Evolutionary conservation across 2,888 invertebrate species (phyloP).

Genomic region (Neoaliturus tenellus): DNA sequence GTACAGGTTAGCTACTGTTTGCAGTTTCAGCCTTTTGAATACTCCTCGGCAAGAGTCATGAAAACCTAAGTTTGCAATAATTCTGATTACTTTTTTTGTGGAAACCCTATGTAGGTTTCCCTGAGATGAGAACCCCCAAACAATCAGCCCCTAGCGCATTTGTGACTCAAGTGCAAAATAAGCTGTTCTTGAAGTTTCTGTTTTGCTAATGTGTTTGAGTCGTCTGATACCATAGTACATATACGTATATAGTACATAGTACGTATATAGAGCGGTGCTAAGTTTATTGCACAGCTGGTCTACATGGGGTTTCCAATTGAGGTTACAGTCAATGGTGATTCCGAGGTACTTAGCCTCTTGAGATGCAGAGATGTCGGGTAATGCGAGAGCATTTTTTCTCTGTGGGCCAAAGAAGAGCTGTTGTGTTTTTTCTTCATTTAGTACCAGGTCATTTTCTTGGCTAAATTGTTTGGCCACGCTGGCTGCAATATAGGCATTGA

Average conservation of each 20-base stretch:
- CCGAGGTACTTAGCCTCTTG: background rate
- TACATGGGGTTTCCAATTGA: constrained; percentile 3
- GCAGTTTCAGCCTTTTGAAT: no score
- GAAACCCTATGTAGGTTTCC: constrained; percentile 8
- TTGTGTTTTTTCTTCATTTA: constrained; percentile 26
- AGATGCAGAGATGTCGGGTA: background rate
- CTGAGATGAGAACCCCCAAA: constrained; percentile 17
- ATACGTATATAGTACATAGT: no score
- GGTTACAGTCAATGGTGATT: background rate
- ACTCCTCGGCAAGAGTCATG: no score
- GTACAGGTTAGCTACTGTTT: no score
- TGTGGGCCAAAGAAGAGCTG: constrained; percentile 6
- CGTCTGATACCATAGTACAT: background rate
- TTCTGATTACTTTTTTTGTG: no score
- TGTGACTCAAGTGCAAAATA: constrained; percentile 29
- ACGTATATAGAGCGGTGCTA: background rate
- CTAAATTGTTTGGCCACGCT: constrained; percentile 28
- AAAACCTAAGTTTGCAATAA: no score
- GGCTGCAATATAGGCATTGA: background rate
- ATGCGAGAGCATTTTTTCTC: constrained; percentile 14
- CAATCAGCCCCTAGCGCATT: constrained; percentile 5
- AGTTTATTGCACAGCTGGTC: background rate
- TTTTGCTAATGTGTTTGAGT: background rate
- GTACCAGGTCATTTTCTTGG: constrained; percentile 21
- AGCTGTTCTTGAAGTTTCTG: constrained; percentile 3